Conservation (phyloP, 2,113 vertebrate genomes). For the Atlantisia rogersi region DNA sequence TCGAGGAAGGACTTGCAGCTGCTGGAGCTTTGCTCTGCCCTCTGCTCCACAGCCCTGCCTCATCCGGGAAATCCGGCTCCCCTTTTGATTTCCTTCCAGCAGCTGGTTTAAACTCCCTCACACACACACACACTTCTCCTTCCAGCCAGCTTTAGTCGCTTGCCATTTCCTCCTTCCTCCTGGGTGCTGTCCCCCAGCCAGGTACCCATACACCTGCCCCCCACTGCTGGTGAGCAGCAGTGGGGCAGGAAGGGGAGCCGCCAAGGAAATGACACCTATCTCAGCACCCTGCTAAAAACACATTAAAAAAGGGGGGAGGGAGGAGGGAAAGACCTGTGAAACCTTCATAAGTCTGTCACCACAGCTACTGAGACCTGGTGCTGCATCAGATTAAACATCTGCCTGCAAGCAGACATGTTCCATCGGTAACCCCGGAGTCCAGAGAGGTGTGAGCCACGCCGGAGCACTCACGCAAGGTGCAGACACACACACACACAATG, state of each 20-base stretch:
- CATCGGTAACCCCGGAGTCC: neutral
- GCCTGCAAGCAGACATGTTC: neutral
- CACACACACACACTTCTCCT: neutral
- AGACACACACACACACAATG: neutral
- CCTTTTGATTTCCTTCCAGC: conserved; percentile 43
- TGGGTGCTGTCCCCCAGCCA: neutral
- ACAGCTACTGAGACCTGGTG: neutral
- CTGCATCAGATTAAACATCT: neutral
- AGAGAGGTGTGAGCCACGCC: neutral
- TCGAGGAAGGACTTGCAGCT: neutral
- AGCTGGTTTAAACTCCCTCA: neutral
- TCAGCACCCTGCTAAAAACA: neutral
- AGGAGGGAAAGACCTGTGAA: neutral
- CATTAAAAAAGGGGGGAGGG: neutral
- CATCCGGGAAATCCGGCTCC: conserved; percentile 20
- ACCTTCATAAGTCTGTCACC: neutral
- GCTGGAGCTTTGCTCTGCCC: neutral
- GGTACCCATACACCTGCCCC: neutral
- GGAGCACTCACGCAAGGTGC: neutral
- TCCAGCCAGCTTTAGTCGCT: conserved; percentile 27
- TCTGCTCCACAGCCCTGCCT: neutral
- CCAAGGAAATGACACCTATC: neutral
- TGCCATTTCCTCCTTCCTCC: neutral
- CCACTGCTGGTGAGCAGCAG: neutral
- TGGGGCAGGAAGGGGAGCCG: neutral